Conservation (phyloP, 2,888 invertebrate species). For the Acronicta aceris region DNA sequence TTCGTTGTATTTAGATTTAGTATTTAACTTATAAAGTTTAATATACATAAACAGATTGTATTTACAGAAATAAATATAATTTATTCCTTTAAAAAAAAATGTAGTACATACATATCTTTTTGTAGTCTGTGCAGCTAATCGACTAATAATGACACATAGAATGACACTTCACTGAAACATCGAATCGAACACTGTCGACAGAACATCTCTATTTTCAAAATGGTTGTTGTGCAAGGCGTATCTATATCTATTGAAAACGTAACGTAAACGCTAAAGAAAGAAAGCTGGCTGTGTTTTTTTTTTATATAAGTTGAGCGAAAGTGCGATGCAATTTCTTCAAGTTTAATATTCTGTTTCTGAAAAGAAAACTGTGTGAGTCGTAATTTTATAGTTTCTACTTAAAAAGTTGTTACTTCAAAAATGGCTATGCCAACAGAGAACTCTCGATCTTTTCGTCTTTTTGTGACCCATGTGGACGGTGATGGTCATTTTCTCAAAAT, state of each 20-base stretch:
- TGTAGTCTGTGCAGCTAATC: neutral
- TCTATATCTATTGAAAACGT: conserved; percentile 83
- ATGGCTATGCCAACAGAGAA: conserved; percentile 79
- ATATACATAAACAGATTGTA: too few relatives aligned
- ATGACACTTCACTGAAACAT: neutral
- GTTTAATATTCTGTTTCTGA: conserved; percentile 49
- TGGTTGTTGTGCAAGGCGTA: conserved; percentile 59
- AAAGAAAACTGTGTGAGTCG: conserved; percentile 72
- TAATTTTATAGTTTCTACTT: conserved; percentile 44
- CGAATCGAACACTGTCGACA: too few relatives aligned
- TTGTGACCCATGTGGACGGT: conserved; percentile 91
- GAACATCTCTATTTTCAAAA: conserved; percentile 44
- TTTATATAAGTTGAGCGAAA: conserved; percentile 61
- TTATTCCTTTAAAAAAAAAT: too few relatives aligned
- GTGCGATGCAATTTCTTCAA: conserved; percentile 62
- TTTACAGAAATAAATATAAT: too few relatives aligned
- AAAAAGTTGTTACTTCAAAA: conserved; percentile 44
- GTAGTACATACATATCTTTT: too few relatives aligned
- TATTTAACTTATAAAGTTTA: too few relatives aligned
- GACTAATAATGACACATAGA: neutral
- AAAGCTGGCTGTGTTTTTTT: conserved; percentile 78
- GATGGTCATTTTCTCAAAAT: conserved; percentile 92
- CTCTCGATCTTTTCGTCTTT: conserved; percentile 80
- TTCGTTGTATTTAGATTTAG: too few relatives aligned
- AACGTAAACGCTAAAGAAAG: conserved; percentile 85